These are phyloP conservation scores for Contarinia nasturtii DNA, from an alignment of 1,140 invertebrate species.

Conservation along the genomic window DNA sequence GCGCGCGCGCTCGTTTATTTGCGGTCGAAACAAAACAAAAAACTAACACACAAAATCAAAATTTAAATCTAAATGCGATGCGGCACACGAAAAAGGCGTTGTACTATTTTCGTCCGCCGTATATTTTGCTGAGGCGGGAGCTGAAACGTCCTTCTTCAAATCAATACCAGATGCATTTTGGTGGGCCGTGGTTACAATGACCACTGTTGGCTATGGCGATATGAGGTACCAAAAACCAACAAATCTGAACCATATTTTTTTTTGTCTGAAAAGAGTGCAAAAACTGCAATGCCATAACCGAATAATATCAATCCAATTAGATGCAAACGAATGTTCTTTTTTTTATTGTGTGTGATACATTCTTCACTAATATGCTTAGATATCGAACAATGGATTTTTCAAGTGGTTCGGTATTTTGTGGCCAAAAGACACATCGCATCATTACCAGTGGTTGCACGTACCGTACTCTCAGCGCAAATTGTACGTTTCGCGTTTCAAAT, in stretches of 20 bases:
- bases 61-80: neutral
- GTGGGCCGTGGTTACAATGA: slow-evolving; percentile 89
- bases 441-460: no score
- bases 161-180: slow-evolving; percentile 94
- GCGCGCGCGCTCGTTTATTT: no score
- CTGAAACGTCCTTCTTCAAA: slow-evolving; percentile 90
- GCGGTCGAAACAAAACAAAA: neutral
- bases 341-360: no score
- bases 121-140: slow-evolving; percentile 95
- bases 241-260: slow-evolving; percentile 4
- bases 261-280: slow-evolving; percentile 3
- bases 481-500: no score
- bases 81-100: slow-evolving; percentile 46
- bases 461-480: no score
- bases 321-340: no score
- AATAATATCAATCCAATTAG: no score
- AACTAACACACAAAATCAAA: neutral
- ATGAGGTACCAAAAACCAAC: slow-evolving; percentile 48
- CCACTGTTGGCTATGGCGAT: slow-evolving; percentile 94
- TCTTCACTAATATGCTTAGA: no score
- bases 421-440: no score
- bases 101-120: slow-evolving; percentile 96
- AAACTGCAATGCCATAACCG: slow-evolving; percentile 1
- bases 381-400: no score
- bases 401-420: no score